phyloP scores from a whole-genome alignment of 2,797 vertebrate genomes.

The Podarcis lilfordi region DNA sequence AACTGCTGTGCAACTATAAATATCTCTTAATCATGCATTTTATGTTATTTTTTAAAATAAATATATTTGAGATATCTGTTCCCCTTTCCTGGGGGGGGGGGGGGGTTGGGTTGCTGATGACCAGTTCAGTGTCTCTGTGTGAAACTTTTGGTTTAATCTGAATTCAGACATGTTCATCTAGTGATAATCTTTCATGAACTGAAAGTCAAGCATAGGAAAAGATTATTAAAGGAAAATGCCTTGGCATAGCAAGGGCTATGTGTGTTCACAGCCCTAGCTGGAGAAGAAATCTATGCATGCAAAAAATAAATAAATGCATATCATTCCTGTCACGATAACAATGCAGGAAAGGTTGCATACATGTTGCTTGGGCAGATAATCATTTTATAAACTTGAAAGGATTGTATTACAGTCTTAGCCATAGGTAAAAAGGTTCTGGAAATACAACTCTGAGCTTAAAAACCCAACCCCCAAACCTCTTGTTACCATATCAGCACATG shows the following conservation, averaged over 20 bases:
- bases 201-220: neutral
- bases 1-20: constrained; percentile 12
- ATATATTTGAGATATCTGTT: constrained; percentile 8
- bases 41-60: constrained; percentile 44
- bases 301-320: neutral
- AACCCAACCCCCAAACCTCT: constrained; percentile 14
- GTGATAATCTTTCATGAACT: constrained; percentile 28
- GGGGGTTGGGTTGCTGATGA: constrained; percentile 30
- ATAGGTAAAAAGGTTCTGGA: constrained; percentile 28
- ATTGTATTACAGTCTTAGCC: neutral
- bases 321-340: neutral
- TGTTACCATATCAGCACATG: constrained; percentile 47
- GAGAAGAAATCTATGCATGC: neutral
- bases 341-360: neutral
- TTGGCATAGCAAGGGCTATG: neutral
- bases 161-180: neutral
- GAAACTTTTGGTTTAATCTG: neutral
- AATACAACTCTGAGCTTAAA: constrained; percentile 25
- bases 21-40: constrained; percentile 25
- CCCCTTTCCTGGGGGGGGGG: neutral
- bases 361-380: neutral
- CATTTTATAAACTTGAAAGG: neutral
- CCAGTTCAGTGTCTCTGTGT: constrained; percentile 9
- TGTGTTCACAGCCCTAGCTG: neutral
- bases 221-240: neutral